Evolutionary conservation across 2,888 invertebrate genomes (phyloP).

Genomic region (Leptopilina drosophilae): DNA sequence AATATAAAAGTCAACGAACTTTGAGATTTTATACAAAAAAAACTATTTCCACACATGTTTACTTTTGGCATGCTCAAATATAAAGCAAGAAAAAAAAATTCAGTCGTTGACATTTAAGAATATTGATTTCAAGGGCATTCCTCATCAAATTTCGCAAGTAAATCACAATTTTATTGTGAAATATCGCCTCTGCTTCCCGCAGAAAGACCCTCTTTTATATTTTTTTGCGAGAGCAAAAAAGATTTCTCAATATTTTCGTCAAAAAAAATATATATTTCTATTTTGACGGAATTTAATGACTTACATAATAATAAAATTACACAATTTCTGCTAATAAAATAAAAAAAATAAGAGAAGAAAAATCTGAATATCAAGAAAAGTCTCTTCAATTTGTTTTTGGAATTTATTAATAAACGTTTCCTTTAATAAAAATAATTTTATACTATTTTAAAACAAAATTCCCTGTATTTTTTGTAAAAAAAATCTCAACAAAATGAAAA

Average conservation of each 20-base stretch:
- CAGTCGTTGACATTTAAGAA: background rate
- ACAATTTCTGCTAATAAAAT: no score
- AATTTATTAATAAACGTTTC: no score
- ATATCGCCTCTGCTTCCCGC: background rate
- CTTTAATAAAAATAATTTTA: no score
- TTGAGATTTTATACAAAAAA: background rate
- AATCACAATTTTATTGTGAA: constrained; percentile 14
- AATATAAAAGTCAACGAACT: background rate
- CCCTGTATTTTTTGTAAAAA: background rate
- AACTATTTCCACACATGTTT: constrained; percentile 15
- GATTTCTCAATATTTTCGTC: background rate
- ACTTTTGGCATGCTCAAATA: background rate
- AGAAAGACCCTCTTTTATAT: background rate
- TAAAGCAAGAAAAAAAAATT: background rate
- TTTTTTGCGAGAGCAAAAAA: background rate
- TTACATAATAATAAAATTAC: no score
- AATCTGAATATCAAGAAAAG: no score
- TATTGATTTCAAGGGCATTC: constrained; percentile 5
- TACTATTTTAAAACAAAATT: no score
- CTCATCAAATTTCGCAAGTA: background rate
- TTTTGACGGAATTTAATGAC: no score
- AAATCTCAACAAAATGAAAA: constrained; percentile 39
- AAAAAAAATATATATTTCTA: background rate
- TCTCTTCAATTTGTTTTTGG: no score
- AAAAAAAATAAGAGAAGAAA: no score